Conservation (phyloP, 2,113 vertebrate species). For the Sceloporus undulatus region DNA sequence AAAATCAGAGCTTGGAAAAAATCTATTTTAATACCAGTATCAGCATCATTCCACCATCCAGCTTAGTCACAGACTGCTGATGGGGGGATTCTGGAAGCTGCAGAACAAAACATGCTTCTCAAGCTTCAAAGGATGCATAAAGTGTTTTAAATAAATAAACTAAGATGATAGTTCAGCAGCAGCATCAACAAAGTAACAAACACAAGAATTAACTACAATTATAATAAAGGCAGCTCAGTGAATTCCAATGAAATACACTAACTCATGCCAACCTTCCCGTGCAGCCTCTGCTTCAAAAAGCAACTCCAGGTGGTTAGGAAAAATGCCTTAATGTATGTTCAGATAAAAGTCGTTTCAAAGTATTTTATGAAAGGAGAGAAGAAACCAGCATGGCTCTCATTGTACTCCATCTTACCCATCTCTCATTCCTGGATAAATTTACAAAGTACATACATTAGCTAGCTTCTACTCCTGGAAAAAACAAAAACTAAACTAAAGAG, state of each 20-base stretch:
- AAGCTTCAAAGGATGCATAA: not conserved
- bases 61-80: no score
- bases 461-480: not conserved
- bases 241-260: not conserved
- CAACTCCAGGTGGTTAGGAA: rapidly evolving
- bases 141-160: not conserved
- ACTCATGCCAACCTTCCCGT: not conserved
- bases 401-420: no score
- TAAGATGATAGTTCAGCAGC: not conserved
- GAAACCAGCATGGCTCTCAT: not conserved
- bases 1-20: not conserved
- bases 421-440: not conserved
- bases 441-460: not conserved
- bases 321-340: not conserved
- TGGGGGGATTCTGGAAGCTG: no score
- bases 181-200: not conserved
- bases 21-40: not conserved
- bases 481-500: not conserved
- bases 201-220: not conserved
- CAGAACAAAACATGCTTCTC: not conserved
- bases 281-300: rapidly evolving
- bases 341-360: not conserved
- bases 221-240: not conserved
- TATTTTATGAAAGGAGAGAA: not conserved
- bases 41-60: not conserved